These are phyloP conservation scores for Ploceus nigricollis DNA, from an alignment of 2,113 vertebrate genomes.

Conservation along the genomic window DNA sequence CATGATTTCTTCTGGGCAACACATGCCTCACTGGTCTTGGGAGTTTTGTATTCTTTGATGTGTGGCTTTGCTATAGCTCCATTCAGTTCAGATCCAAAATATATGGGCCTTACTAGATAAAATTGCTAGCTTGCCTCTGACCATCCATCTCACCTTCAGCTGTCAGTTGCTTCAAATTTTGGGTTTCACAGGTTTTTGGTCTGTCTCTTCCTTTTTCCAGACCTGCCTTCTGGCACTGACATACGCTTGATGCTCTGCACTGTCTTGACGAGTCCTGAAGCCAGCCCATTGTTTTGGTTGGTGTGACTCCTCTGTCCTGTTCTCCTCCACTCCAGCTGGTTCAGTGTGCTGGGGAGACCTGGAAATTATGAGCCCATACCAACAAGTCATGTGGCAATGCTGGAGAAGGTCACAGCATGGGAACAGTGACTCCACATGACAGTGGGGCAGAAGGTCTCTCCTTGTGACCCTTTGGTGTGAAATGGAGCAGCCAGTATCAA, in stretches of 20 bases:
- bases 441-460: not conserved
- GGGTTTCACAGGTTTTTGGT: not conserved
- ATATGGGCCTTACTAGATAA: not conserved
- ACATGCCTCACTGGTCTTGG: not conserved
- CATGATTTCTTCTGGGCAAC: not conserved
- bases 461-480: not conserved
- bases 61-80: not conserved
- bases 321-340: not conserved
- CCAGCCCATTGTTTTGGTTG: not conserved
- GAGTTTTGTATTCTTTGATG: not conserved
- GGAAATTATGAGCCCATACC: not conserved
- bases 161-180: not conserved
- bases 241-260: not conserved
- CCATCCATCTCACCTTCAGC: not conserved
- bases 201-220: not conserved
- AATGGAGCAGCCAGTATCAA: not conserved
- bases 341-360: not conserved
- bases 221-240: not conserved
- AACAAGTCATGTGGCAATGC: fast-evolving
- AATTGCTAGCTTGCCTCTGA: not conserved
- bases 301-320: not conserved
- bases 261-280: not conserved
- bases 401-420: not conserved
- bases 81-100: not conserved
- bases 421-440: fast-evolving